A percentile compares a stretch with the other conserved stretches of the same genome.
Evolutionary conservation across 2,888 invertebrate species (phyloP).

Genomic region (Hetaerina titia): DNA sequence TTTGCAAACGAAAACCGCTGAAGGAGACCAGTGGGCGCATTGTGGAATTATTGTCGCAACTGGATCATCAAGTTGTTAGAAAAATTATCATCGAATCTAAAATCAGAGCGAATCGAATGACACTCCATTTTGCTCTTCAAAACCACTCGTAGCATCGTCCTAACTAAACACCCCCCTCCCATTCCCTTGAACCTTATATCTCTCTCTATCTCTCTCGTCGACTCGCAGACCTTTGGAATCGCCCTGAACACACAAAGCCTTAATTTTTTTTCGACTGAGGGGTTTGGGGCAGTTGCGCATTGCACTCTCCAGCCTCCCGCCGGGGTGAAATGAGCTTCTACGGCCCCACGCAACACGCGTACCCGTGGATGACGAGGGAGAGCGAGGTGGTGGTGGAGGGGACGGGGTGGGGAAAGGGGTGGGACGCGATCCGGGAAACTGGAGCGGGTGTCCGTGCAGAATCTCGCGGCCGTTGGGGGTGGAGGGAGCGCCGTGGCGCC

Average conservation of each 20-base stretch:
- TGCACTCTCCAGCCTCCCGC: neutral
- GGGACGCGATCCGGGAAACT: neutral
- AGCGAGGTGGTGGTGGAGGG: neutral
- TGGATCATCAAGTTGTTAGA: no score
- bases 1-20: no score
- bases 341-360: neutral
- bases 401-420: neutral
- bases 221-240: neutral
- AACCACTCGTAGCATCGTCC: no score
- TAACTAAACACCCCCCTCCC: no score
- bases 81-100: no score
- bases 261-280: neutral
- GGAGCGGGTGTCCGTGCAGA: neutral
- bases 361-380: neutral
- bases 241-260: neutral
- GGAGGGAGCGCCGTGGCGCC: neutral
- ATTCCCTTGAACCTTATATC: neutral
- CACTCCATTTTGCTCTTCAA: no score
- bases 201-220: neutral
- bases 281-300: neutral
- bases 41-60: no score
- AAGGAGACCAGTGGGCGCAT: no score
- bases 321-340: conserved; percentile 30
- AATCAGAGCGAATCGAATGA: no score
- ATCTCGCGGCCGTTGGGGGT: neutral